A percentile compares a stretch with the other conserved stretches of the same genome.
These are phyloP conservation scores for Tupaia chinensis DNA, from an alignment of 2,113 vertebrate genomes.

Conservation along the genomic window DNA sequence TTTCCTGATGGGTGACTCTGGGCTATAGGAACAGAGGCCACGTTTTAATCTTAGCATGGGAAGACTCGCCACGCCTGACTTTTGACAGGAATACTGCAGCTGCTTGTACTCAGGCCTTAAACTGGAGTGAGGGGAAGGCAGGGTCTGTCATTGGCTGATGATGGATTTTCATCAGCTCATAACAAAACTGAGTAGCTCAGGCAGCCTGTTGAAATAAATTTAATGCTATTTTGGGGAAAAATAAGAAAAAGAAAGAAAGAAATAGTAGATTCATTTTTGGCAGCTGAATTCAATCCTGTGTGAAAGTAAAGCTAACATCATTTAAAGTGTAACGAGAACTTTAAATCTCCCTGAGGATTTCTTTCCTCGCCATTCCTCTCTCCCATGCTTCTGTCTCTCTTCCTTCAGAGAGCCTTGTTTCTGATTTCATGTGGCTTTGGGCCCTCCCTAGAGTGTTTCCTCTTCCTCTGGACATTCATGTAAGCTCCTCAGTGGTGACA, in stretches of 20 bases:
- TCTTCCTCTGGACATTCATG: not conserved
- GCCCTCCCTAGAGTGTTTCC: not conserved
- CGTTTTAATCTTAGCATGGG: slow-evolving; percentile 75
- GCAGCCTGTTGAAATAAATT: slow-evolving; percentile 85
- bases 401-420: not conserved
- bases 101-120: slow-evolving; percentile 78
- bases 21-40: slow-evolving; percentile 54
- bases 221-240: slow-evolving; percentile 77
- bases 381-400: not conserved
- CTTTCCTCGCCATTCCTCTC: not conserved
- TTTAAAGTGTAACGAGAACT: slow-evolving; percentile 60
- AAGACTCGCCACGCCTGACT: slow-evolving; percentile 73
- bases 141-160: slow-evolving; percentile 78
- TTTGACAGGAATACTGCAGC: slow-evolving; percentile 78
- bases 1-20: slow-evolving; percentile 46
- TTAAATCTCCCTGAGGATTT: slow-evolving; percentile 52
- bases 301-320: slow-evolving; percentile 66
- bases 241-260: slow-evolving; percentile 53
- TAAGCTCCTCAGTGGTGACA: not conserved
- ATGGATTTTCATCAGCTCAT: slow-evolving; percentile 85
- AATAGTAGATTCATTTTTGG: slow-evolving; percentile 77
- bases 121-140: slow-evolving; percentile 78
- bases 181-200: slow-evolving; percentile 83
- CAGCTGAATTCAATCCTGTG: slow-evolving; percentile 75
- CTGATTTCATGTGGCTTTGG: not conserved